Conservation (phyloP, 1,140 invertebrate species). For the Aphis gossypii region DNA sequence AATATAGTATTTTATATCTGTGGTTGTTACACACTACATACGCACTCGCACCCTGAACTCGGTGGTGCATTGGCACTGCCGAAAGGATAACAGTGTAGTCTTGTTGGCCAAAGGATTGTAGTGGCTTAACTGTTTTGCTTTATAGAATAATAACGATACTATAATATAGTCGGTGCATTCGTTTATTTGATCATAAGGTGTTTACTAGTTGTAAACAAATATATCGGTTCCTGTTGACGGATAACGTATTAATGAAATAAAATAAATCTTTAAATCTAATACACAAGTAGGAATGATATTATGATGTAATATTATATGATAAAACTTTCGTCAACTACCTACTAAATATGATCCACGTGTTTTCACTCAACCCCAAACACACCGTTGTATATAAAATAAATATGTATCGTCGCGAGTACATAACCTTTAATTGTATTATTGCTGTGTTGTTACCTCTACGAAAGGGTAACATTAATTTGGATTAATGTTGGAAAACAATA, state of each 20-base stretch:
- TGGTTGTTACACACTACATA: too few species aligned
- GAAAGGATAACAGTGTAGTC: too few species aligned
- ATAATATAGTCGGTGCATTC: neutral
- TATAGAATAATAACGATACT: neutral
- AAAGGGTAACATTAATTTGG: conserved; percentile 52
- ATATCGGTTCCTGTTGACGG: neutral
- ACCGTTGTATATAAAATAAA: neutral
- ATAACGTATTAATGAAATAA: neutral
- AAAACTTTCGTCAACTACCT: neutral
- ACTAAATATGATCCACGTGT: too few species aligned
- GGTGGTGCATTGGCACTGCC: too few species aligned
- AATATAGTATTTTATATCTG: too few species aligned
- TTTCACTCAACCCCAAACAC: neutral
- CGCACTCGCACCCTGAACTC: too few species aligned
- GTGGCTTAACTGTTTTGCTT: neutral
- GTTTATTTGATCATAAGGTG: neutral
- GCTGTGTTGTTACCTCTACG: neutral
- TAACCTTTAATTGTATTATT: neutral
- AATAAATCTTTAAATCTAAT: neutral
- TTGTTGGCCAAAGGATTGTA: neutral
- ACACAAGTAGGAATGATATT: neutral
- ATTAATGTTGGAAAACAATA: conserved; percentile 49
- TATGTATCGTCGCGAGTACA: neutral
- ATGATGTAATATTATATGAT: neutral
- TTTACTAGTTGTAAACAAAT: neutral